phyloP scores from a whole-genome alignment of 2,113 vertebrate species.

The Toxotes chatareus region DNA sequence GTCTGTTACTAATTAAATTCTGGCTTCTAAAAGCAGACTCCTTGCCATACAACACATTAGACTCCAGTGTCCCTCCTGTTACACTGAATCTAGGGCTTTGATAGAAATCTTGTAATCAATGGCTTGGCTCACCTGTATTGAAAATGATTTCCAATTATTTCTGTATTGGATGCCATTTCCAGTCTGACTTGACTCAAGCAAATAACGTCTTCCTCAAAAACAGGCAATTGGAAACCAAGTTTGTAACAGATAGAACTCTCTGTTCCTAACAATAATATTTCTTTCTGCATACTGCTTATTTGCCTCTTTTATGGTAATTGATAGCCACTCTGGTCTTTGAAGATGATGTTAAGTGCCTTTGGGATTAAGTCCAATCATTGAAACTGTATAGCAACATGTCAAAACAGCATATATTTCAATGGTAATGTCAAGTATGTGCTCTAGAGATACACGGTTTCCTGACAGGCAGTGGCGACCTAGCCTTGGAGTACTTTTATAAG shows the following conservation, averaged over 20 bases:
- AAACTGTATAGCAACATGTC: conserved; percentile 21
- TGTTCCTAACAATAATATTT: not conserved
- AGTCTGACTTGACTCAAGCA: not conserved
- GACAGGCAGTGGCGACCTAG: not conserved
- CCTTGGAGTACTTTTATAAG: conserved; percentile 39
- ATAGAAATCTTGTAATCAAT: conserved; percentile 38
- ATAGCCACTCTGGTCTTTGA: not conserved
- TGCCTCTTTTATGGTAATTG: conserved; percentile 12
- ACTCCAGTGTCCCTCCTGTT: conserved; percentile 1
- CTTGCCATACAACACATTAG: conserved; percentile 2
- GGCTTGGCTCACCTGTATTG: conserved; percentile 9
- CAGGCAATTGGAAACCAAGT: not conserved
- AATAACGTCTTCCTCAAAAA: not conserved
- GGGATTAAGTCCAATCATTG: conserved; percentile 1
- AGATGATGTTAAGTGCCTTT: conserved; percentile 20
- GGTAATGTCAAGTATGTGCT: conserved; percentile 23
- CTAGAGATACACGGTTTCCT: not conserved
- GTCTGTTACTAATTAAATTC: conserved; percentile 4
- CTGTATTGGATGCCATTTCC: conserved; percentile 7
- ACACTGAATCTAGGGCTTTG: conserved; percentile 8
- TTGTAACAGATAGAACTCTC: not conserved
- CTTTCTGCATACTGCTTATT: conserved; percentile 17
- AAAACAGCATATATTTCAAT: conserved; percentile 21
- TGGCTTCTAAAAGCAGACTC: conserved; percentile 2
- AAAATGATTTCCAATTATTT: conserved; percentile 37